Conservation (phyloP, 2,888 invertebrate genomes). For the Orchestes rusci region DNA sequence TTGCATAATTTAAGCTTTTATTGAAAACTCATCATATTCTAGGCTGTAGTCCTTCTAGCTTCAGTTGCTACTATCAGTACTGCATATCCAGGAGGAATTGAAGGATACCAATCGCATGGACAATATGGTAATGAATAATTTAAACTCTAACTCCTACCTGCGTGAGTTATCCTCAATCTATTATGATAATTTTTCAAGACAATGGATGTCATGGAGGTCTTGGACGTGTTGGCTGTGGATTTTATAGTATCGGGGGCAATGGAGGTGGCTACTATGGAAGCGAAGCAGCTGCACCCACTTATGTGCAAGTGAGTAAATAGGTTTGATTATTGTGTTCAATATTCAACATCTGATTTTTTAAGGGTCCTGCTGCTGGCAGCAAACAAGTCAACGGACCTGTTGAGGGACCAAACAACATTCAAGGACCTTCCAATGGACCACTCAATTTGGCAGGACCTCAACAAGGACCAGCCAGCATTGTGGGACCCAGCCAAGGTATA, state of each 20-base stretch:
- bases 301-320: constrained; percentile 21
- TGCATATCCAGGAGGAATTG: too few species aligned
- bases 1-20: too few species aligned
- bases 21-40: too few species aligned
- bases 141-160: too few species aligned
- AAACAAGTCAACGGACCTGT: constrained; percentile 18
- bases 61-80: constrained; percentile 21
- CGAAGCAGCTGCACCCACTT: constrained; percentile 22
- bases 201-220: constrained; percentile 18
- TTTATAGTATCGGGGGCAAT: constrained; percentile 15
- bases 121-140: constrained; percentile 18
- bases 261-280: constrained; percentile 23
- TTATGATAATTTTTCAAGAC: too few species aligned
- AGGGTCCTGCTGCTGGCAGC: constrained; percentile 20
- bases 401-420: constrained; percentile 24
- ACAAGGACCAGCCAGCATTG: constrained; percentile 24
- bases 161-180: too few species aligned
- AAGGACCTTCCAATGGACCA: constrained; percentile 23
- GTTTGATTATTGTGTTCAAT: too few species aligned
- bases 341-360: too few species aligned
- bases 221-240: constrained; percentile 18
- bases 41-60: constrained; percentile 22
- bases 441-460: constrained; percentile 24
- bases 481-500: constrained; percentile 25
- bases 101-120: too few species aligned